Base-by-base conservation (phyloP, 37 sponge, comb jelly and placozoan species). In the Corticium candelabrum region DNA sequence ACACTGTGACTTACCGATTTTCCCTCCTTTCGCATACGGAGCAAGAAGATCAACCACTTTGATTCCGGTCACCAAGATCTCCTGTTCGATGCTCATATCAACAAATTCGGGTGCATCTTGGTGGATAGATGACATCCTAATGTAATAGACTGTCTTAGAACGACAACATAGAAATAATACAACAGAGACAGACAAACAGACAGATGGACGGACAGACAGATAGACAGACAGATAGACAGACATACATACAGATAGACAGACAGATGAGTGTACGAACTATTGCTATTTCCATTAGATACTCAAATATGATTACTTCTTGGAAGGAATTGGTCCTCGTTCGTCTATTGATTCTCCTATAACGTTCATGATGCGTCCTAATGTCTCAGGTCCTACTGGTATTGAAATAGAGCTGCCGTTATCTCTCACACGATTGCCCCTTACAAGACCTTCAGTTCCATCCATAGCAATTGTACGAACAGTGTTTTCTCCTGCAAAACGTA, bases 371-470 rank as follows among this genome's bases (percentile, higher is more conserved):
- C 99, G 87, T n/a, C 99, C 99, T 4, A 98, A 90, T 40, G 96
- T 94, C 74, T 90, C 90, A 33, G 96, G 90, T 2, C 99, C 99
- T 0, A 98, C 99, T 0, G 99, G 99, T 71, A 98, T 88, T 50
- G 62, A 84, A 74, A 98, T 98, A 41, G 99, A 84, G 0, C 90
- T 84, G 3, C 86, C 93, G 0, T 85, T 87, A 82, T 98, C 99
- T 1, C 85, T 68, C 34, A 87, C 87, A 35, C 67, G 86, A 57
- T 91, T 69, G 0, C 99, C 99, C 5, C 99, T 78, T 7, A 98
- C 87, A 31, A 98, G 84, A 30, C 99, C 99, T 83, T 98, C 99
- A 1, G 99, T 98, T 39, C 99, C 99, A 75, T 98, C 99, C 99
- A 98, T 98, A 86, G 99, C 99, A 78, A 98, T 94, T 27, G 95